Conservation (phyloP, 2,888 invertebrate genomes). For the Seira musarum region DNA sequence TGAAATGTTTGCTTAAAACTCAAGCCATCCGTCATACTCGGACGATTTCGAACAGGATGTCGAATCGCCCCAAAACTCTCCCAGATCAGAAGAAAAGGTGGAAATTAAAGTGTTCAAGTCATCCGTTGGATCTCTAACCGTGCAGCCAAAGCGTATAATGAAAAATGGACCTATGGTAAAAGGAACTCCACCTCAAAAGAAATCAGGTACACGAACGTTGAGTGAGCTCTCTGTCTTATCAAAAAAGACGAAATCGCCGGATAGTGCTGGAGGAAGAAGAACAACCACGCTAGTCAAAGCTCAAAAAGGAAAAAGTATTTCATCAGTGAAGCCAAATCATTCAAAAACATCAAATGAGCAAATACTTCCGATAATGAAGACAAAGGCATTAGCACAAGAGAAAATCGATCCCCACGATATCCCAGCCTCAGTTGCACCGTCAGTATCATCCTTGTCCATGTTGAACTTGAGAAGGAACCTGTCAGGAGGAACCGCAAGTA, state of each 20-base stretch:
- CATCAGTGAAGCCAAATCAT: constrained; percentile 1
- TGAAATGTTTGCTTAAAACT: too few species aligned
- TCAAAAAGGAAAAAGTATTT: not conserved
- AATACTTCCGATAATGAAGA: too few species aligned
- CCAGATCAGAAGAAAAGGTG: constrained; percentile 36
- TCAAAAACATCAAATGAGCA: constrained; percentile 28
- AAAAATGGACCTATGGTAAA: constrained; percentile 7
- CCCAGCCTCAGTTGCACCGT: constrained; percentile 29
- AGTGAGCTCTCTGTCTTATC: constrained; percentile 31
- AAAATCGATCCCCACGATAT: constrained; percentile 39
- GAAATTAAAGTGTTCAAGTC: constrained; percentile 46
- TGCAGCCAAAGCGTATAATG: constrained; percentile 39
- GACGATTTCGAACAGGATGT: constrained; percentile 52
- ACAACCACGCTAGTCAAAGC: not conserved
- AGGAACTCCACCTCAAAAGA: too few species aligned
- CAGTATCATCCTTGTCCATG: constrained; percentile 25
- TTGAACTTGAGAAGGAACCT: constrained; percentile 16
- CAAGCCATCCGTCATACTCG: constrained; percentile 54
- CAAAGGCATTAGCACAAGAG: constrained; percentile 30
- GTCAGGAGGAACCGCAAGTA: not conserved
- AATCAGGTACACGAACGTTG: constrained; percentile 20
- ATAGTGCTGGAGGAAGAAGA: not conserved
- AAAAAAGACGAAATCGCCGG: constrained; percentile 9
- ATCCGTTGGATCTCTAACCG: constrained; percentile 40
- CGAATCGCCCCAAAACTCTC: constrained; percentile 37